Base-by-base conservation (phyloP, 2,113 vertebrate species). In the Calidris pugnax region DNA sequence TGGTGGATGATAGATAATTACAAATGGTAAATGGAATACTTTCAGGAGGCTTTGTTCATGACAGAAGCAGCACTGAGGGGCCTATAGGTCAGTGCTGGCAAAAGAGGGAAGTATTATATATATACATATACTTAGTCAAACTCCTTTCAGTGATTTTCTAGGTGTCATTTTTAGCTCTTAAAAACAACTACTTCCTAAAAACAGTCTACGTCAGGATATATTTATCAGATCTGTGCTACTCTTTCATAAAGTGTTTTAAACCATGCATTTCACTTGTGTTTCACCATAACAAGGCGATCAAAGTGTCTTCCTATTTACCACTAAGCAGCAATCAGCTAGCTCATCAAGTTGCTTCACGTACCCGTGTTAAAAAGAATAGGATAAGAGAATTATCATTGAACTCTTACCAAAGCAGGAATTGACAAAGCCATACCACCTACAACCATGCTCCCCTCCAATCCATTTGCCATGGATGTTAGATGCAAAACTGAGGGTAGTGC, bases 381-480 rank as follows among this genome's bases (percentile, higher is more conserved):
- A 21, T 11, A 48, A 86, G 43, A 68, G 17, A 92, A 85, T 75
- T 47, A 75, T 20, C 30, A 30, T 0, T 39, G 48, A 73, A 74
- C 15, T 63, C 99, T 98, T 97, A 99, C 99, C 99, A 85, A 99
- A 99, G 97, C 98, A 99, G 87, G 99, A 99, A 97, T 99, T 99
- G 98, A 99, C 98, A 98, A 99, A 99, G 80, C 99, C 99, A 82
- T 99, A 99, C 99, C 99, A 99, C 91, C 97, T 98, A 87, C 99
- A 99, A 30, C 98, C 98, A 73, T 97, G 97, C 53, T 97, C 95
- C 33, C 99, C 99, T 92, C 98, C 98, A 57, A 99, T 98, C 99
- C 99, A 99, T 72, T 73, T 97, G 20, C 99, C 98, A 3, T 92
- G 98, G 39, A 99, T 95, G 60, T 98, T 99, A 92, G 99, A 99